Conservation (phyloP, 2,888 invertebrate genomes). For the Torymus tubicola region DNA sequence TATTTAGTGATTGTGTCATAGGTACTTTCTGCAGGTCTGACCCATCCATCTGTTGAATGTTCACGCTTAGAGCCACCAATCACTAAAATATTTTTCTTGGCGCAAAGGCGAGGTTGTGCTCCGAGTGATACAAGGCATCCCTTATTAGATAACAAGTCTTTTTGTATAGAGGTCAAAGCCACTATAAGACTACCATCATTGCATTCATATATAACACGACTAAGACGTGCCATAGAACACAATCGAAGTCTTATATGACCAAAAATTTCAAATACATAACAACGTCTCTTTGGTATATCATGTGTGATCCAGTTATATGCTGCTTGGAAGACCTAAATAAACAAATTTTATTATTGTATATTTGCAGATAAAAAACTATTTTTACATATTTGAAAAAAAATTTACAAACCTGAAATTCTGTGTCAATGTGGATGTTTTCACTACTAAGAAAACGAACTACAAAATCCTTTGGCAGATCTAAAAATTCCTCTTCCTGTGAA, state of each 20-base stretch:
- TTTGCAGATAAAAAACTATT: too few species aligned
- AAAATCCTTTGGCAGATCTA: constrained; percentile 87
- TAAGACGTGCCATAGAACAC: constrained; percentile 87
- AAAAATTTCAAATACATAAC: constrained; percentile 91
- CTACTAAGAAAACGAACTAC: constrained; percentile 88
- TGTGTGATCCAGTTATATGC: constrained; percentile 93
- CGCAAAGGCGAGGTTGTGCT: constrained; percentile 88
- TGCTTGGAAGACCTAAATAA: constrained; percentile 85
- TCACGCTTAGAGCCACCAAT: constrained; percentile 93
- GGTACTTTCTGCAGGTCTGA: constrained; percentile 87
- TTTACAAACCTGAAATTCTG: constrained; percentile 86
- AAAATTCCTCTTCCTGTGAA: constrained; percentile 88
- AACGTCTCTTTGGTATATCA: constrained; percentile 86
- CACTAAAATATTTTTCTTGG: constrained; percentile 91
- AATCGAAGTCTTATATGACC: constrained; percentile 89
- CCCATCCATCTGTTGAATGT: constrained; percentile 83
- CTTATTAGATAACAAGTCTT: constrained; percentile 86
- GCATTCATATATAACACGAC: constrained; percentile 86
- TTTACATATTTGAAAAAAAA: too few species aligned
- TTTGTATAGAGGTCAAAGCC: constrained; percentile 87
- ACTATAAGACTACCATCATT: constrained; percentile 88
- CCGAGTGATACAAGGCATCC: constrained; percentile 87
- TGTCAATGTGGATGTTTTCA: constrained; percentile 91
- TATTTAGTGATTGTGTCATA: constrained; percentile 90
- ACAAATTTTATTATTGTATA: not conserved